Conservation (phyloP, 2,888 invertebrate genomes). For the Chloroclystis v-ata region DNA sequence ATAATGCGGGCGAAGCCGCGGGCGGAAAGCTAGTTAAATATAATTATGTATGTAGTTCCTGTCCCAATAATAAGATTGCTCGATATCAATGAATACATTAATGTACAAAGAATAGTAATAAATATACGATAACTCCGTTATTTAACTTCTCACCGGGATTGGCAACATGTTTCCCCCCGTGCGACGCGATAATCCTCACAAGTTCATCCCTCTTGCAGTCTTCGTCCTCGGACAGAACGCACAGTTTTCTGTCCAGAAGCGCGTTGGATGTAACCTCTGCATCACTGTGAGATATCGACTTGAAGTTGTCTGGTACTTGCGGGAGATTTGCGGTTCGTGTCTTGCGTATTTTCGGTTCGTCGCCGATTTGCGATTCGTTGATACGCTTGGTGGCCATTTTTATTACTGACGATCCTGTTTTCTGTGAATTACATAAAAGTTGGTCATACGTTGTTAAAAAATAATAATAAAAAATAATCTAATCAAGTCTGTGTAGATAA, state of each 20-base stretch:
- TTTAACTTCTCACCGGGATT: constrained; percentile 47
- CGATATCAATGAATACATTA: too few species aligned
- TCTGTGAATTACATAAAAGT: too few species aligned
- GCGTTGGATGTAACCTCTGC: constrained; percentile 51
- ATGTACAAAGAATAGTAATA: too few species aligned
- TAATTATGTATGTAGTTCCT: too few species aligned
- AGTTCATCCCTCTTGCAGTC: constrained; percentile 50
- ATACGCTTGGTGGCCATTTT: constrained; percentile 55
- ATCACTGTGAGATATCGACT: constrained; percentile 29
- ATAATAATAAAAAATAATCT: too few species aligned
- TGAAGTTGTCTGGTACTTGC: constrained; percentile 54
- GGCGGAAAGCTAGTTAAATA: too few species aligned
- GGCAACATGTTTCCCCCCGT: constrained; percentile 57
- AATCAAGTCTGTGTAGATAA: too few species aligned
- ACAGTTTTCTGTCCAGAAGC: constrained; percentile 49
- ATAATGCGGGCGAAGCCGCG: too few species aligned
- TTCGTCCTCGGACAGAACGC: constrained; percentile 56
- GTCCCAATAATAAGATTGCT: too few species aligned
- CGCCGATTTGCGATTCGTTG: constrained; percentile 40
- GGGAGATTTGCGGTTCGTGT: constrained; percentile 42
- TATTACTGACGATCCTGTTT: constrained; percentile 48
- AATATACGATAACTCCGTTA: background rate
- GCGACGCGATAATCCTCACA: constrained; percentile 49
- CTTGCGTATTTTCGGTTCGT: constrained; percentile 36
- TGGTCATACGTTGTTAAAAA: too few species aligned